These are phyloP conservation scores for Trypoxylus dichotomus DNA, from an alignment of 1,140 invertebrate species.

Conservation along the genomic window DNA sequence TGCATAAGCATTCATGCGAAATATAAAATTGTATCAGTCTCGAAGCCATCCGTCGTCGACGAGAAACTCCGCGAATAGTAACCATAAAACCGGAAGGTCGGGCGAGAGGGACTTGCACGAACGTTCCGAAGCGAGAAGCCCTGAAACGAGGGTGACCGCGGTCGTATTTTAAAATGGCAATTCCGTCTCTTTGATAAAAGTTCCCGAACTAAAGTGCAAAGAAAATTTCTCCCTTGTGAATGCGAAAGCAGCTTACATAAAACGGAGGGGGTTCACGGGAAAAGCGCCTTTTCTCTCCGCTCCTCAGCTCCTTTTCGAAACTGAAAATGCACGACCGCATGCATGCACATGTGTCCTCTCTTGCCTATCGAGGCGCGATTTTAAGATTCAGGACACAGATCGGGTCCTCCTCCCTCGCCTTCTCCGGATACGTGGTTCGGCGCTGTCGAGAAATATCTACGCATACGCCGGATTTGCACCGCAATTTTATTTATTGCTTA, in stretches of 20 bases:
- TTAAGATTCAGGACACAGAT: slow-evolving; percentile 42
- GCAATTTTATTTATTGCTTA: slow-evolving; percentile 12
- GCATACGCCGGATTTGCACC: slow-evolving; percentile 6
- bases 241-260: slow-evolving; percentile 48
- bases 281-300: slow-evolving; percentile 37
- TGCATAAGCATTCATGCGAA: no score
- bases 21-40: no score
- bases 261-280: slow-evolving; percentile 37
- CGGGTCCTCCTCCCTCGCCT: background rate
- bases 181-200: slow-evolving; percentile 30
- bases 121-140: background rate
- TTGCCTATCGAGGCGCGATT: slow-evolving; percentile 29
- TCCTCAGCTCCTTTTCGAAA: slow-evolving; percentile 43
- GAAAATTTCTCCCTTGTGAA: slow-evolving; percentile 53
- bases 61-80: no score
- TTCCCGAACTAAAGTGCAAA: slow-evolving; percentile 42
- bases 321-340: slow-evolving; percentile 50
- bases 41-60: no score
- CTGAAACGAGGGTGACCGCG: background rate
- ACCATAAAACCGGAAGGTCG: no score
- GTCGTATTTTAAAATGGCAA: slow-evolving; percentile 24
- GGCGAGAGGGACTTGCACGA: no score
- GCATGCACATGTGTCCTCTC: slow-evolving; percentile 46
- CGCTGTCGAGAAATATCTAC: background rate
- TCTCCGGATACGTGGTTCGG: background rate